Evolutionary conservation across 2,888 invertebrate genomes (phyloP).

Genomic region (Pimpla rufipes): DNA sequence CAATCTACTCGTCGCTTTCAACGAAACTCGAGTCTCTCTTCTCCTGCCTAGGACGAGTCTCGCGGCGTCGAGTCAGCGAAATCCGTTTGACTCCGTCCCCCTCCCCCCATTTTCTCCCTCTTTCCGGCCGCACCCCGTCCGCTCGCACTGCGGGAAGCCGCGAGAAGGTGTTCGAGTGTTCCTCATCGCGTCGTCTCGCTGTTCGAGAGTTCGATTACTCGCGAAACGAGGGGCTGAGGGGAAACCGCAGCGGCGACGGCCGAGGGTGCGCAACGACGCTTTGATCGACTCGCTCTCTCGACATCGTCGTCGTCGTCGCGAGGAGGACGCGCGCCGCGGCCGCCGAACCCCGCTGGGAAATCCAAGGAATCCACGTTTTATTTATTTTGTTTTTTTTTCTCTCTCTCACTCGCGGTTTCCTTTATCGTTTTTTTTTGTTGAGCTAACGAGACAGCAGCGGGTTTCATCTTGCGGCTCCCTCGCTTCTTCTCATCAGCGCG

Average conservation of each 20-base stretch:
- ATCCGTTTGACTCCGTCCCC: constrained; percentile 48
- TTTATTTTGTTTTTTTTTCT: constrained; percentile 59
- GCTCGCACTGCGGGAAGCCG: constrained; percentile 43
- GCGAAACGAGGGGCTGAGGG: constrained; percentile 59
- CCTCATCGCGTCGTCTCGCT: constrained; percentile 50
- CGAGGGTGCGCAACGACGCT: constrained; percentile 71
- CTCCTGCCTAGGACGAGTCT: constrained; percentile 27
- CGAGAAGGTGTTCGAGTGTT: constrained; percentile 62
- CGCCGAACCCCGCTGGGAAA: constrained; percentile 69
- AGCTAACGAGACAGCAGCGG: constrained; percentile 60
- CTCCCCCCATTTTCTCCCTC: background rate
- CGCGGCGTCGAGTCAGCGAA: constrained; percentile 58
- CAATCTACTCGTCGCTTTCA: constrained; percentile 25
- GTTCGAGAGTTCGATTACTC: constrained; percentile 68
- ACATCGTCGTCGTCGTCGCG: constrained; percentile 58
- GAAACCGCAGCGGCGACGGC: constrained; percentile 58
- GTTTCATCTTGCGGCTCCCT: constrained; percentile 63
- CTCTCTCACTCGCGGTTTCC: constrained; percentile 28
- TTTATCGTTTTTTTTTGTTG: constrained; percentile 36
- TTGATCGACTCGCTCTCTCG: constrained; percentile 70
- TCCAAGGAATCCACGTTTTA: constrained; percentile 65
- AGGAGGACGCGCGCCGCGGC: background rate
- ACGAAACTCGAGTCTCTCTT: constrained; percentile 31
- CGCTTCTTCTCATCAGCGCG: constrained; percentile 58
- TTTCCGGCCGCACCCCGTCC: constrained; percentile 45